phyloP scores from a whole-genome alignment of 1,140 invertebrate species.

The Asbolus verrucosus region DNA sequence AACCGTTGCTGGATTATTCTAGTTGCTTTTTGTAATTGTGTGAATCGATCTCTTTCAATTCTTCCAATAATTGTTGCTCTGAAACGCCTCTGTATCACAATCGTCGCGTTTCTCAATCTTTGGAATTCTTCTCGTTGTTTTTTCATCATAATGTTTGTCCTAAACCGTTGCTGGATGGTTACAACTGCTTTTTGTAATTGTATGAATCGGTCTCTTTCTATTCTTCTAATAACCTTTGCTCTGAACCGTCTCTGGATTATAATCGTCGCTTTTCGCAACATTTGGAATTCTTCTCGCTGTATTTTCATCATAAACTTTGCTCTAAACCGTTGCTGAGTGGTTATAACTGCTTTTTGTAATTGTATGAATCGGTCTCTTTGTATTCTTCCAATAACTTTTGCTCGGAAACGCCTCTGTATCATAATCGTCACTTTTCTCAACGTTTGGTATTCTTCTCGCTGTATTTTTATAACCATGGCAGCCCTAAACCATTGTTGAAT shows the following conservation, averaged over 20 bases:
- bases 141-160: constrained; percentile 53
- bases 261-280: constrained; percentile 46
- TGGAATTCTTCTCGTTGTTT: constrained; percentile 20
- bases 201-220: background rate
- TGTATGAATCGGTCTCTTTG: constrained; percentile 50
- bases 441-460: constrained; percentile 64
- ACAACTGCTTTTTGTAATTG: background rate
- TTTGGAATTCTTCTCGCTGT: constrained; percentile 38
- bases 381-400: constrained; percentile 59
- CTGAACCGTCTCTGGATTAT: constrained; percentile 64
- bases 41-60: constrained; percentile 60
- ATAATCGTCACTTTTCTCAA: constrained; percentile 62
- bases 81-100: constrained; percentile 63
- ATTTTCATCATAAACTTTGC: constrained; percentile 52
- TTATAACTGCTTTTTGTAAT: constrained; percentile 47
- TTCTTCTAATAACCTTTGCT: constrained; percentile 49
- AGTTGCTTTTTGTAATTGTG: constrained; percentile 57
- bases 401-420: constrained; percentile 67
- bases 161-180: constrained; percentile 61
- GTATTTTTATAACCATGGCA: constrained; percentile 60
- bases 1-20: constrained; percentile 61
- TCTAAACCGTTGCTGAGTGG: constrained; percentile 54
- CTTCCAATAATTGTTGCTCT: constrained; percentile 62
- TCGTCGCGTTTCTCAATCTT: constrained; percentile 51
- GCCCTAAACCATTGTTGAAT: constrained; percentile 68